These are phyloP conservation scores for Anthophora plumipes DNA, from an alignment of 2,888 invertebrate genomes.

Conservation along the genomic window DNA sequence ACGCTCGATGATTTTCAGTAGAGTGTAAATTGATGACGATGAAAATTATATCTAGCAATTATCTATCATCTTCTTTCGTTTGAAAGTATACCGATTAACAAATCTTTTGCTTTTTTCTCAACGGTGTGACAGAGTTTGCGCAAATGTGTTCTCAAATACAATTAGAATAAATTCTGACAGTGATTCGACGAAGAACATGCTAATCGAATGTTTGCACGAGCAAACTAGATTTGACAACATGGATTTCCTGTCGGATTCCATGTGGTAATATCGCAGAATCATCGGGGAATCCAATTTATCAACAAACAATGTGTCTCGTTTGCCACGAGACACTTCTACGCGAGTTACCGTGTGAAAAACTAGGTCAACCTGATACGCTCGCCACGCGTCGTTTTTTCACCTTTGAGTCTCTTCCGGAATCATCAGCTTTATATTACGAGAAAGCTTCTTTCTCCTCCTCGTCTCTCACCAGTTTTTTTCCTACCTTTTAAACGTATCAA, in stretches of 20 bases:
- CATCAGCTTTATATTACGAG: neutral
- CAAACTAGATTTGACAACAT: constrained; percentile 10
- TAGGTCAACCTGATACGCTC: constrained; percentile 46
- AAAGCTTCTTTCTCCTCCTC: neutral
- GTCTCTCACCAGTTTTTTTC: neutral
- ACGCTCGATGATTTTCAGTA: neutral
- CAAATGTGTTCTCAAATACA: too few relatives aligned
- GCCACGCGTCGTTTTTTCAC: constrained; percentile 6
- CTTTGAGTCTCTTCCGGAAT: constrained; percentile 6
- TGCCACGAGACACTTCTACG: constrained; percentile 18
- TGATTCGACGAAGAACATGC: neutral
- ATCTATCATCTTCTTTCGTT: too few relatives aligned
- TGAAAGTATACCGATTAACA: too few relatives aligned
- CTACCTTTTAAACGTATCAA: neutral
- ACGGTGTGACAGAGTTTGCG: too few relatives aligned
- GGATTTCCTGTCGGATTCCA: neutral
- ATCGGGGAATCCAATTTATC: constrained; percentile 23
- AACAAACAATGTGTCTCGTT: constrained; percentile 21
- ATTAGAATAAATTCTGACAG: neutral
- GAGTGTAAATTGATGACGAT: neutral
- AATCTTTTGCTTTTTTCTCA: too few relatives aligned
- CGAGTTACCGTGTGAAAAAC: constrained; percentile 48
- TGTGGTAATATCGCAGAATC: constrained; percentile 21
- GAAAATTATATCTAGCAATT: neutral
- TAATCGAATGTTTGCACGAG: constrained; percentile 23